A percentile compares a stretch with the other conserved stretches of the same genome.
These are phyloP conservation scores for Microctonus brassicae DNA, from an alignment of 2,888 invertebrate species.

Conservation along the genomic window DNA sequence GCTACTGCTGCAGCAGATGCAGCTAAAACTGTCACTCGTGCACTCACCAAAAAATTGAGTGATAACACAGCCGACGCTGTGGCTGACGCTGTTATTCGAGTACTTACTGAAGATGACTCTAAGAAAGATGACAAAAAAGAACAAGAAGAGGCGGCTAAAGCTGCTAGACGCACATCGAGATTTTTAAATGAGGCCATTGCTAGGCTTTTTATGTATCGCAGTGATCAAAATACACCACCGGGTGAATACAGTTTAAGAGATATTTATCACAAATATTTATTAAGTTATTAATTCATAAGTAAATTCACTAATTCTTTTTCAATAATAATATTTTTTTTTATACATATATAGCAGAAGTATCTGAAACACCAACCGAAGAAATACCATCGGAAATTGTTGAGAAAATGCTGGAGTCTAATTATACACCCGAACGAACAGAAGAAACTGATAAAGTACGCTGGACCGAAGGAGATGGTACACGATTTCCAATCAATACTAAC, in stretches of 20 bases:
- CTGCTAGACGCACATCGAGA: neutral
- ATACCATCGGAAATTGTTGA: neutral
- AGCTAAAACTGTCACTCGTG: conserved; percentile 50
- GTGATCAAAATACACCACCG: neutral
- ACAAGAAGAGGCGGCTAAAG: neutral
- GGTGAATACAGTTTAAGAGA: neutral
- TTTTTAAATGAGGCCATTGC: neutral
- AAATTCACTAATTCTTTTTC: too few species aligned
- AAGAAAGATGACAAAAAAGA: neutral
- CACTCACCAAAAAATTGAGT: conserved; percentile 50
- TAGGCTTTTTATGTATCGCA: neutral
- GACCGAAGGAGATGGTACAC: neutral
- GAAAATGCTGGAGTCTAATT: neutral
- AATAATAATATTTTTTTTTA: too few species aligned
- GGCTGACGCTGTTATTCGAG: conserved; percentile 31
- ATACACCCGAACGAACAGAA: neutral
- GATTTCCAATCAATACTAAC: neutral
- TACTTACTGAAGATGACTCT: neutral
- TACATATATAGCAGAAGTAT: too few species aligned
- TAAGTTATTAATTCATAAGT: too few species aligned
- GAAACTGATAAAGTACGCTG: too few species aligned
- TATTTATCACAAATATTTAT: too few species aligned
- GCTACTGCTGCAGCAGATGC: conserved; percentile 47
- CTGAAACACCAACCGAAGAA: too few species aligned
- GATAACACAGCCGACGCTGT: conserved; percentile 44